Conservation (phyloP, 2,888 invertebrate genomes). For the Drosophila prolongata region DNA sequence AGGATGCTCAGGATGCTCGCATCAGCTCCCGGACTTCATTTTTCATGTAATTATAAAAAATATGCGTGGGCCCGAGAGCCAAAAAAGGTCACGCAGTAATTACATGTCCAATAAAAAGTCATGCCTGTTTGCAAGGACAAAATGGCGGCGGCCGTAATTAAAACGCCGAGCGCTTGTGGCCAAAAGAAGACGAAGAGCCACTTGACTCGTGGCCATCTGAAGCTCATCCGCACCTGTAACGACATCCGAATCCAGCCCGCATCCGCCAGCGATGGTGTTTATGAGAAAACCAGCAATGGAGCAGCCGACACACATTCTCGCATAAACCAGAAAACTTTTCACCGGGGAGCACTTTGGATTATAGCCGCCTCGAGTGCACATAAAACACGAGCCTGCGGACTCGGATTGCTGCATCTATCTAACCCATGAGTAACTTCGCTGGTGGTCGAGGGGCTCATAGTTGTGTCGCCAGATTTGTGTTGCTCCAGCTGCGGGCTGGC, state of each 20-base stretch:
- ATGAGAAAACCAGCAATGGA: constrained; percentile 33
- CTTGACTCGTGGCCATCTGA: constrained; percentile 47
- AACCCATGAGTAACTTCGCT: constrained; percentile 24
- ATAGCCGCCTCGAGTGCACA: constrained; percentile 72
- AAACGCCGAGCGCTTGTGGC: constrained; percentile 48
- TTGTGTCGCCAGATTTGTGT: constrained; percentile 41
- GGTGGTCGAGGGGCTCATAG: constrained; percentile 10
- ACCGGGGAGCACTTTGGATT: constrained; percentile 72
- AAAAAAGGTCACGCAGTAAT: constrained; percentile 60
- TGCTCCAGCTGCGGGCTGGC: constrained; percentile 40
- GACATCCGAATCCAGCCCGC: constrained; percentile 25
- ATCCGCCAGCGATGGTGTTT: constrained; percentile 45
- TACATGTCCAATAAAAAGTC: constrained; percentile 77
- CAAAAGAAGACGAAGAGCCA: constrained; percentile 36
- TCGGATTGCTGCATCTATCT: constrained; percentile 60
- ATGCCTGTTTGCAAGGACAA: constrained; percentile 49
- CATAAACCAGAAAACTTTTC: constrained; percentile 66
- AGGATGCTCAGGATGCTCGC: constrained; percentile 28
- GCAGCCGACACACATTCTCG: constrained; percentile 37
- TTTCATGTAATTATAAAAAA: constrained; percentile 72
- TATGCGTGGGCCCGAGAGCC: constrained; percentile 51
- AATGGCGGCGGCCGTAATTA: constrained; percentile 62
- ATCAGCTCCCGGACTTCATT: constrained; percentile 30
- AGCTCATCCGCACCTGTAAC: constrained; percentile 27
- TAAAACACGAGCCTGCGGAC: constrained; percentile 63